Base-by-base conservation (phyloP, 2,888 invertebrate species). In the Noctua comes region DNA sequence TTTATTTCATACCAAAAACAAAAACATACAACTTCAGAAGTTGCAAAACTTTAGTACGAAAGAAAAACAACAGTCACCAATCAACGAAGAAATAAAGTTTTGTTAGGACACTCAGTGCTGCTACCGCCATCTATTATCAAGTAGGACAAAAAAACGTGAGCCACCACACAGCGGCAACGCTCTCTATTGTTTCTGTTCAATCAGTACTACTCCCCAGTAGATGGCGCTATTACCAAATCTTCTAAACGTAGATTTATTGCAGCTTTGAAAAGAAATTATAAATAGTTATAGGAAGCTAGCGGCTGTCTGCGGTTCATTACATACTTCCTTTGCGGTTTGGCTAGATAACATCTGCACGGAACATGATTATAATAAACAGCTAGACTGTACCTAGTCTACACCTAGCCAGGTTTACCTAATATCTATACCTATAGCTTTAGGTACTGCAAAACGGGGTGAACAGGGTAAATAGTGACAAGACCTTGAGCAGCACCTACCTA, bases 141-240 rank as follows among this genome's bases (percentile, higher is more conserved):
- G 31, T 81, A 82, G 85, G 31, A 0, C 0, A 18, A 62, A 6
- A 31, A 0, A 46, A 31, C 10, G 3, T 36, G 1, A 46, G n/a
- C 46, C 0, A 0, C 7, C 16, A 16, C 18, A 10, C 18, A 18
- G 2, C 46, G 0, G 2, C 0, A 16, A 24, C 13, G 0, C 2
- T 27, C 31, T 0, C 1, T 2, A 2, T 16, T 11, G 0, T 6
- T 2, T 2, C 0, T 2, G 16, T 27, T 59, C 62, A 31, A 31
- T 10, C 0, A 3, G 31, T 18, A 24, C 87, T 86, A 88, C n/a
- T 85, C 7, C 2, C 27, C 68, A 54, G 27, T 76, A 92, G 93
- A 89, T 91, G 85, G 87, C 89, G 79, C 57, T 84, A 13, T 72
- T 21, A 8, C 0, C 13, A 68, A 62, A 5, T n/a, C 0, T 4